Base-by-base conservation (phyloP, 2,797 vertebrate species). In the Urosaurus nigricauda region DNA sequence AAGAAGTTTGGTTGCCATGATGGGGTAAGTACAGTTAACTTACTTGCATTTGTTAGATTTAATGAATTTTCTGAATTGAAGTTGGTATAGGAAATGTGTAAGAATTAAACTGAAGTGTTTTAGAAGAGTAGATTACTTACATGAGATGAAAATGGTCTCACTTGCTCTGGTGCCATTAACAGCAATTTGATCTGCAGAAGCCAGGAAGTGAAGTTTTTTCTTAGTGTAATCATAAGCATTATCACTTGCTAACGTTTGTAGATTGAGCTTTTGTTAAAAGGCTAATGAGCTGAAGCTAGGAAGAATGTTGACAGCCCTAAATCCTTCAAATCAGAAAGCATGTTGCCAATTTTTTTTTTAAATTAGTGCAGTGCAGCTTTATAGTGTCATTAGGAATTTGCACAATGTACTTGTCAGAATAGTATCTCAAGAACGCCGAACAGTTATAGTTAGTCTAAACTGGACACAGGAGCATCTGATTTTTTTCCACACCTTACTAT, bases 11-110 rank as follows among this genome's bases (percentile, higher is more conserved):
- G 14, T 85, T 65, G 6, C 58, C 87, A 70, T 83, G 53, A 87
- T 89, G 89, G 56, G 88, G 92, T 94, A 81, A 93, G 92, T 93
- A 79, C 85, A 73, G 4, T 3, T 5, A 85, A 40, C 26, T 87
- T 83, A 85, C 26, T 87, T 83, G 84, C 88, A 88, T 75, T 86
- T 40, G 58, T 32, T 19, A 79, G 78, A 32, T 35, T n/a, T 90
- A 85, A 91, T 75, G 40, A 1, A 29, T 60, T 75, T n/a, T 51
- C 17, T 83, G 43, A 40, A n/a, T 21, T 74, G 37, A 40, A 29
- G n/a, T 32, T 58, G 24, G 35, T 75, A 5, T 60, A 73, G 71
- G 43, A 84, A 73, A 11, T 56, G 26, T 71, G 47, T 82, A 40
- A 70, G 21, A 83, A 6, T 47, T 0, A 19, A 83, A 65, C 58